Evolutionary conservation across 1,140 invertebrate genomes (phyloP).

Genomic region (Lordiphosa stackelbergi): DNA sequence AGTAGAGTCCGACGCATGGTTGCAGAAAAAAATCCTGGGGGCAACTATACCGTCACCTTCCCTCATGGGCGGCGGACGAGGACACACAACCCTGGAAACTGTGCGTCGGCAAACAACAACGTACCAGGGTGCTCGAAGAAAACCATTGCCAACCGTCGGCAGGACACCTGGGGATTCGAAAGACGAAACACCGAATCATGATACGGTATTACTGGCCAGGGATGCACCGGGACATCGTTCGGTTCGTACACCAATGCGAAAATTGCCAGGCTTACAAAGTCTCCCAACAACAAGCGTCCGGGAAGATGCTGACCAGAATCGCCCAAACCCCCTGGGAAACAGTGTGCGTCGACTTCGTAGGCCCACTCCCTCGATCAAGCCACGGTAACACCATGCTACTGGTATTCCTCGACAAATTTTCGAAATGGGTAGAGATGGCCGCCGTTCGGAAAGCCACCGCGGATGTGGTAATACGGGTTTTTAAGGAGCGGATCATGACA

Average conservation of each 20-base stretch:
- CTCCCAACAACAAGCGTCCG: neutral
- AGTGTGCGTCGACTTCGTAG: no score
- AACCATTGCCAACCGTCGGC: neutral
- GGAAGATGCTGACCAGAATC: neutral
- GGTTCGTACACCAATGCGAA: neutral
- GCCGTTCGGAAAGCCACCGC: neutral
- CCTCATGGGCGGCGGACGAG: no score
- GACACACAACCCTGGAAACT: neutral
- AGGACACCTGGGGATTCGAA: neutral
- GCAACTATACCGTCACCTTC: no score
- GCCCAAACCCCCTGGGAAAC: neutral
- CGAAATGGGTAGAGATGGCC: neutral
- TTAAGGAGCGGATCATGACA: neutral
- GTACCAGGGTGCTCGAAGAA: neutral
- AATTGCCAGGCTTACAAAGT: neutral
- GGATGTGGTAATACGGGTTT: no score
- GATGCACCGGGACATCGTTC: neutral
- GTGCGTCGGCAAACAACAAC: neutral
- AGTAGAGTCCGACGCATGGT: no score
- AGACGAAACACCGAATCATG: no score
- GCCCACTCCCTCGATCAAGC: neutral
- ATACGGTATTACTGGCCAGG: neutral
- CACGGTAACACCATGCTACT: neutral
- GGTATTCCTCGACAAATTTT: slow-evolving; percentile 1
- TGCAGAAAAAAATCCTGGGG: no score